Base-by-base conservation (phyloP, 2,888 invertebrate genomes). In the Drepana falcataria region DNA sequence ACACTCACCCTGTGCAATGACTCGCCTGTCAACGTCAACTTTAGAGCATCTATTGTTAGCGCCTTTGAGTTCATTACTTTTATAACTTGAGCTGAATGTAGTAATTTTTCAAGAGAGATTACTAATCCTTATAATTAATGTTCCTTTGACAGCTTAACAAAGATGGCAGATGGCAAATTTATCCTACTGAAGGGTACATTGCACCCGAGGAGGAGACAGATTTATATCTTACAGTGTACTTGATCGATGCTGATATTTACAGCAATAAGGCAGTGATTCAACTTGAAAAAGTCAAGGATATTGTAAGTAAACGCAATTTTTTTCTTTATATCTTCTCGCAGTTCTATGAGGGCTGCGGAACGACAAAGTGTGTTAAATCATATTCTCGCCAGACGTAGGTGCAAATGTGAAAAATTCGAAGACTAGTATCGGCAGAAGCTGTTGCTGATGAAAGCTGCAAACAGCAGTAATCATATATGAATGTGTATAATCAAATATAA, bases 11-110 rank as follows among this genome's bases (percentile, higher is more conserved):
- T 95, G 0, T 91, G 91, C 55, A 96, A 95, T 68, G 94, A 95
- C 72, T 95, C 95, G 0, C 95, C 95, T 1, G 94, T 95, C 48
- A 75, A 87, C 51, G 94, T 95, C 0, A 77, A 89, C 61, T 93
- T 92, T 65, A 90, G 79, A 53, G 85, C 91, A 2, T 77, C 81
- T 49, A 75, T 93, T 87, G 93, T 93, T 71, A 77, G 85, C 49
- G 1, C 37, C 37, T 37, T 4, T 37, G 5, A 5, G 5, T 37
- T 37, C 21, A 21, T 21, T 21, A 21, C 21, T 21, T 21, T 21
- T 21, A 21, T 21, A 21, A 21, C 21, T 21, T 21, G 21, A 37
- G 37, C 3, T 37, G 5, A 37, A 37, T 4, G 37, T 37, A 1
- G 1, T 37, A 37, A 37, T 4, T 1, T 37, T 37, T 3, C 5